Evolutionary conservation across 1,140 invertebrate genomes (phyloP).

Genomic region (Stenopsyche tienmushanensis): DNA sequence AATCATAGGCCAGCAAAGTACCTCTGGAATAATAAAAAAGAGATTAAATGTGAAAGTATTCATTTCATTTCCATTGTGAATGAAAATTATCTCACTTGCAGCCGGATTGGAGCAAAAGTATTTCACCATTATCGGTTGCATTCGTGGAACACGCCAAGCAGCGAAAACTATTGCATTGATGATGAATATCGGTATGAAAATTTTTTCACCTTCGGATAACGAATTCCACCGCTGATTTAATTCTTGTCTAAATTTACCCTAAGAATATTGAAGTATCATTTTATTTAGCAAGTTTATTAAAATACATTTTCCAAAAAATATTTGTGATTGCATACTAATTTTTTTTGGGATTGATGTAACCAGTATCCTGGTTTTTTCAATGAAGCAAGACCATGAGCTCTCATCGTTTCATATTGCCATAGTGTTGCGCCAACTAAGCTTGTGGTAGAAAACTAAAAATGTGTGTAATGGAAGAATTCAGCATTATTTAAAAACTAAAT

Average conservation of each 20-base stretch:
- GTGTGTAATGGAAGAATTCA: background rate
- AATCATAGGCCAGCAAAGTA: conserved; percentile 83
- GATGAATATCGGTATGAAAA: conserved; percentile 78
- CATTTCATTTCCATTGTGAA: background rate
- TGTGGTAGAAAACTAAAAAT: conserved; percentile 68
- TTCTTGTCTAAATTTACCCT: conserved; percentile 59
- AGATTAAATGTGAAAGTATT: conserved; percentile 21
- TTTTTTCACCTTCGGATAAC: conserved; percentile 71
- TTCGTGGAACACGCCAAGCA: conserved; percentile 75
- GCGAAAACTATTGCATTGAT: conserved; percentile 80
- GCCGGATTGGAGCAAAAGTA: conserved; percentile 85
- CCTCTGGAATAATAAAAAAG: conserved; percentile 56
- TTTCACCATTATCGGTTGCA: conserved; percentile 75
- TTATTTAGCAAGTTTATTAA: background rate
- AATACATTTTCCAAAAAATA: conserved; percentile 21
- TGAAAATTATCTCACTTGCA: conserved; percentile 60
- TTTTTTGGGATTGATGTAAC: conserved; percentile 55
- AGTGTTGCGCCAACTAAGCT: conserved; percentile 76
- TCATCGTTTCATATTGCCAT: conserved; percentile 85
- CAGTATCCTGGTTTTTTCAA: conserved; percentile 58
- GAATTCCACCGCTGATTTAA: conserved; percentile 73
- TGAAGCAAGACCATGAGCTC: conserved; percentile 61
- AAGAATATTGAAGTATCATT: conserved; percentile 34
- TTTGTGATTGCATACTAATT: conserved; percentile 43
- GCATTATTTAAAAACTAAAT: background rate